A percentile compares a stretch with the other conserved stretches of the same genome.
phyloP scores from a whole-genome alignment of 2,797 vertebrate species.

The Heterohyrax brucei region DNA sequence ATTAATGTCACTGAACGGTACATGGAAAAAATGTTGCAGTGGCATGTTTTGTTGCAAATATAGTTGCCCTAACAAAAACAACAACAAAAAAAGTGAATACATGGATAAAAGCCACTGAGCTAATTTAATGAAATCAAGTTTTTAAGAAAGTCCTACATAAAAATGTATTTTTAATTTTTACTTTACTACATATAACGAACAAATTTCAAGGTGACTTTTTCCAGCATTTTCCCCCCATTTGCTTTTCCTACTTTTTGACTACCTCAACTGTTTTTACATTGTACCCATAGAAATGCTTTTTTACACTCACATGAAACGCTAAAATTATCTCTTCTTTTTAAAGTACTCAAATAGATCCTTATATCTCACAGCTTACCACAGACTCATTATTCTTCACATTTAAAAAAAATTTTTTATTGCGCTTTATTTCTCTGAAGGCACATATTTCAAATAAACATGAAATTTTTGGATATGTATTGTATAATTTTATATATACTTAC shows the following conservation, averaged over 20 bases:
- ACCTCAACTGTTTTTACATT: constrained; percentile 59
- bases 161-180: constrained; percentile 51
- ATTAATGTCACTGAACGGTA: too few species aligned
- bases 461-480: background rate
- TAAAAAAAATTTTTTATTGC: background rate
- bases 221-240: constrained; percentile 70
- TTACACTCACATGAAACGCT: constrained; percentile 37
- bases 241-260: constrained; percentile 36
- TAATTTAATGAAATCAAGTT: constrained; percentile 66
- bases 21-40: too few species aligned
- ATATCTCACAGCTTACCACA: background rate
- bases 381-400: background rate
- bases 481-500: background rate
- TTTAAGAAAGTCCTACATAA: constrained; percentile 36
- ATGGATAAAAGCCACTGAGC: constrained; percentile 50
- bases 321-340: constrained; percentile 69
- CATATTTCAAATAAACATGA: background rate
- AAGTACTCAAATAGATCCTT: constrained; percentile 52
- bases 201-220: background rate
- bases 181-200: background rate
- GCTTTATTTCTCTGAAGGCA: background rate
- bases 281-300: background rate
- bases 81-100: too few species aligned
- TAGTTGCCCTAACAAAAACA: too few species aligned
- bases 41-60: too few species aligned